phyloP scores from a whole-genome alignment of 2,797 vertebrate species.

The Alcedo quadribrachys region DNA sequence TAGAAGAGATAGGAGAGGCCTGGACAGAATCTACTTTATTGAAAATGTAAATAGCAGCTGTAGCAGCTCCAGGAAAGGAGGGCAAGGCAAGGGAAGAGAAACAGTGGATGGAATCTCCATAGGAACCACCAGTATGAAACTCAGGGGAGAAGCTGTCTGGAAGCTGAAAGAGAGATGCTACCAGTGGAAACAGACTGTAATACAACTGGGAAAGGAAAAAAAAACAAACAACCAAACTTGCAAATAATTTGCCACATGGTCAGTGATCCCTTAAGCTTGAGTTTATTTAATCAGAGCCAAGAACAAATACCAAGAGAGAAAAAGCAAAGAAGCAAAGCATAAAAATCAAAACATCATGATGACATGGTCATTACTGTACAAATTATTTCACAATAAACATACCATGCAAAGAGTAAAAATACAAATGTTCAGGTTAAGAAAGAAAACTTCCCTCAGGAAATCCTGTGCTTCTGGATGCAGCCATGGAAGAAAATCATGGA shows the following conservation, averaged over 20 bases:
- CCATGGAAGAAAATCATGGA: not conserved
- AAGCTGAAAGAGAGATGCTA: conserved; percentile 44
- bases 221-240: not conserved
- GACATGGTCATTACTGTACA: not conserved
- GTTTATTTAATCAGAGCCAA: conserved; percentile 62
- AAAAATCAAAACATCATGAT: conserved; percentile 17
- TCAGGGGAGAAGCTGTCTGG: conserved; percentile 38
- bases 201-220: not conserved
- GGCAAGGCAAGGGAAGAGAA: not conserved
- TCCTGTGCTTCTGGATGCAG: not conserved
- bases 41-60: conserved; percentile 37
- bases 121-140: conserved; percentile 63
- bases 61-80: not conserved
- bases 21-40: not conserved
- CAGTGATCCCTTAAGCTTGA: conserved; percentile 32
- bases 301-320: conserved; percentile 20
- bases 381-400: conserved; percentile 47
- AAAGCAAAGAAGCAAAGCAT: conserved; percentile 11
- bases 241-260: conserved; percentile 43
- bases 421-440: not conserved
- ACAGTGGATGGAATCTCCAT: conserved; percentile 53
- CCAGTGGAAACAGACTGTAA: conserved; percentile 12
- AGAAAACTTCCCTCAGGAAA: not conserved
- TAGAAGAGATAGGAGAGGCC: not conserved
- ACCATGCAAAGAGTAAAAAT: not conserved